These are phyloP conservation scores for Biston stratarius DNA, from an alignment of 2,888 invertebrate species.

Conservation along the genomic window DNA sequence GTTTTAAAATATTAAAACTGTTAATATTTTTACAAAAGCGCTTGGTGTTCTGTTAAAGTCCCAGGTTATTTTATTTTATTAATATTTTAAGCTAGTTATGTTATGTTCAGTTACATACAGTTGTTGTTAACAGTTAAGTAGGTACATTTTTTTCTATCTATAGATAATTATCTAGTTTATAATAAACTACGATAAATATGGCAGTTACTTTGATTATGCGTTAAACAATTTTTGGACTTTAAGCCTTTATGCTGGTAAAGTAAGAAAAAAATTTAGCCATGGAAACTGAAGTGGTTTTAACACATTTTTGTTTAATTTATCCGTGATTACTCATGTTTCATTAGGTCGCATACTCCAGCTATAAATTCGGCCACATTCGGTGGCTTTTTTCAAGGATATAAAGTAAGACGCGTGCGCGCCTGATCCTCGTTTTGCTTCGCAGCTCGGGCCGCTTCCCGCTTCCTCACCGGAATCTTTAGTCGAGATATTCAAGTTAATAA, in stretches of 20 bases:
- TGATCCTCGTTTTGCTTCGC: no score
- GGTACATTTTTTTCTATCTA: conserved; percentile 32
- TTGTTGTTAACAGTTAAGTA: conserved; percentile 15
- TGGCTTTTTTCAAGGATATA: no score
- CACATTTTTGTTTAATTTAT: no score
- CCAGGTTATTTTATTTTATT: conserved; percentile 24
- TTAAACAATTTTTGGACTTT: conserved; percentile 29
- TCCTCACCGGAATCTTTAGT: no score
- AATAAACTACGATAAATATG: conserved; percentile 33
- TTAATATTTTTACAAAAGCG: conserved; percentile 24
- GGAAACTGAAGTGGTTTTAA: no score
- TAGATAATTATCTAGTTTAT: conserved; percentile 29
- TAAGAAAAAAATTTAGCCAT: background rate
- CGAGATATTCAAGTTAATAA: no score
- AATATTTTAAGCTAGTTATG: conserved; percentile 19
- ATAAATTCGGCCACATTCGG: no score
- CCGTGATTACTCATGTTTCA: background rate
- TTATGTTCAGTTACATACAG: conserved; percentile 32
- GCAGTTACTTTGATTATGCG: conserved; percentile 38
- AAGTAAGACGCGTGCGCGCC: no score
- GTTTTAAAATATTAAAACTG: conserved; percentile 16
- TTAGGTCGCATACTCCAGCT: no score
- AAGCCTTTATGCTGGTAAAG: conserved; percentile 16
- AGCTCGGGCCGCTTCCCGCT: no score
- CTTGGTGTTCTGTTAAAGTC: conserved; percentile 38